These are phyloP conservation scores for Chromobotia macracanthus DNA, from an alignment of 2,797 vertebrate genomes.

Conservation along the genomic window DNA sequence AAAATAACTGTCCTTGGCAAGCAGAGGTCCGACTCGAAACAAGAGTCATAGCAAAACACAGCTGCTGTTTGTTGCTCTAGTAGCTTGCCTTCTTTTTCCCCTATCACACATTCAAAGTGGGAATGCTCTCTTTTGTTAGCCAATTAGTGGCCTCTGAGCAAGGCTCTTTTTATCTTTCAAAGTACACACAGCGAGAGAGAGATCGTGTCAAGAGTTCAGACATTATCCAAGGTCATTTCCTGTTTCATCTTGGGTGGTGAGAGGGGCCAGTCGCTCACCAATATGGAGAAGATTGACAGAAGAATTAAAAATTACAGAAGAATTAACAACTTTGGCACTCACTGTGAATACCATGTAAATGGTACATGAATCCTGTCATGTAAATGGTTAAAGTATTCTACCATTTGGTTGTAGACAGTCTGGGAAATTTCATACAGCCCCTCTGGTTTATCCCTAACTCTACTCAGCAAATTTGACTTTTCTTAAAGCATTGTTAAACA, in stretches of 20 bases:
- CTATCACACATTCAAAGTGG: slow-evolving; percentile 70
- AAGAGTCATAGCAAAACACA: slow-evolving; percentile 80
- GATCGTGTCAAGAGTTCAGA: slow-evolving; percentile 85
- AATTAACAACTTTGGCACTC: not conserved
- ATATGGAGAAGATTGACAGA: slow-evolving; percentile 16
- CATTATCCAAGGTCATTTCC: slow-evolving; percentile 87
- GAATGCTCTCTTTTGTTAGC: slow-evolving; percentile 74
- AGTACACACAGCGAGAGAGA: slow-evolving; percentile 77
- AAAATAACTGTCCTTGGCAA: slow-evolving; percentile 76
- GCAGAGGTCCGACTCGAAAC: slow-evolving; percentile 56
- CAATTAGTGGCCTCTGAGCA: slow-evolving; percentile 82
- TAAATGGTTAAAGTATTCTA: too few species aligned
- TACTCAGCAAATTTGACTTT: not conserved
- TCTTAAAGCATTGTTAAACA: not conserved
- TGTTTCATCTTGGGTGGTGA: slow-evolving; percentile 73
- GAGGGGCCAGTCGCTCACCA: slow-evolving; percentile 57
- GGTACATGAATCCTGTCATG: not conserved
- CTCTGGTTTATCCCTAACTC: too few species aligned
- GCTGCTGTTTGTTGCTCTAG: slow-evolving; percentile 72
- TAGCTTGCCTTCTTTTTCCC: slow-evolving; percentile 64
- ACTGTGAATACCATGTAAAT: not conserved
- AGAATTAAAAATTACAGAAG: not conserved
- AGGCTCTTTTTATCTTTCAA: slow-evolving; percentile 84
- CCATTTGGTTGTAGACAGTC: too few species aligned
- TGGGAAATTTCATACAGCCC: too few species aligned